A percentile compares a stretch with the other conserved stretches of the same genome.
Evolutionary conservation across 1,140 invertebrate species (phyloP).

Genomic region (Colletes gigas): DNA sequence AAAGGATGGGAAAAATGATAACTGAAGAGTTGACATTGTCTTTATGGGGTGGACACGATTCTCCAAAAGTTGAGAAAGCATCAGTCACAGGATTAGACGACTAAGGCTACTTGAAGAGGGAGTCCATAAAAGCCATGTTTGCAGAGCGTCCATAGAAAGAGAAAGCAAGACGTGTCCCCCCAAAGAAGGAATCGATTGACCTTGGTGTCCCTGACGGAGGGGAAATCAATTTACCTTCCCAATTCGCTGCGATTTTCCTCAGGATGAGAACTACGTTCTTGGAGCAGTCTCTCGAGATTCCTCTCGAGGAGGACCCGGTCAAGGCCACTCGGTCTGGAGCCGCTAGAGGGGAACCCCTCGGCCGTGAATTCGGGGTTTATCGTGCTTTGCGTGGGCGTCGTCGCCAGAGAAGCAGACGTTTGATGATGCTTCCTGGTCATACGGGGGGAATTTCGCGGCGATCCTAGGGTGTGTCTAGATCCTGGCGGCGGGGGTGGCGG

Average conservation of each 20-base stretch:
- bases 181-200: not conserved
- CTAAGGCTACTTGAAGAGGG: not conserved
- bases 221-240: constrained; percentile 70
- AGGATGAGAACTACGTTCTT: constrained; percentile 73
- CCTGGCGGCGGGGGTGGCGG: constrained; percentile 68
- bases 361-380: constrained; percentile 53
- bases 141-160: not conserved
- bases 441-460: constrained; percentile 75
- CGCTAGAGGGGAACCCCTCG: constrained; percentile 53
- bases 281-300: constrained; percentile 83
- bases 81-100: no score
- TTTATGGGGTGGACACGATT: no score
- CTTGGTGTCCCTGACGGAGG: no score
- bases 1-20: no score
- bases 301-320: constrained; percentile 84
- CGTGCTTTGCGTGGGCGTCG: constrained; percentile 72
- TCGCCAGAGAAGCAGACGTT: constrained; percentile 74
- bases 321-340: constrained; percentile 78
- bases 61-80: no score
- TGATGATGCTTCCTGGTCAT: constrained; percentile 77
- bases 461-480: constrained; percentile 72
- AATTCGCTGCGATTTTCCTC: constrained; percentile 73
- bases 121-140: no score
- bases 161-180: not conserved
- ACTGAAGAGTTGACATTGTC: no score